A percentile compares a stretch with the other conserved stretches of the same genome.
phyloP scores from a whole-genome alignment of 1,140 invertebrate species.

The Catajapyx aquilonaris region DNA sequence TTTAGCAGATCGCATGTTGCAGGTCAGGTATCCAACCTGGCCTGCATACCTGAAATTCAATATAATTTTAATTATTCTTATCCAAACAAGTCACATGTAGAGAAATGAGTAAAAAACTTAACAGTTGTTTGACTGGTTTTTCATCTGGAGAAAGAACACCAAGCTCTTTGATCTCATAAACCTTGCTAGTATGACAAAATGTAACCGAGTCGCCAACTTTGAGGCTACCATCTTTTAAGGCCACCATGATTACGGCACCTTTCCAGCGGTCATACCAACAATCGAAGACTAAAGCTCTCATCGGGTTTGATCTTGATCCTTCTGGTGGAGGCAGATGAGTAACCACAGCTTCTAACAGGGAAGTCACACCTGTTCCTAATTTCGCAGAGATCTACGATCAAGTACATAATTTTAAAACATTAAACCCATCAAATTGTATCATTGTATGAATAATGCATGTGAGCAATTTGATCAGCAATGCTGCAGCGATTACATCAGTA shows the following conservation, averaged over 20 bases:
- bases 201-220: slow-evolving; percentile 40
- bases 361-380: slow-evolving; percentile 51
- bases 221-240: slow-evolving; percentile 49
- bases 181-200: slow-evolving; percentile 39
- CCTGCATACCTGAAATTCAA: slow-evolving; percentile 37
- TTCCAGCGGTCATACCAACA: slow-evolving; percentile 79
- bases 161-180: slow-evolving; percentile 57
- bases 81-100: neutral
- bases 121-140: too few relatives aligned
- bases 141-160: slow-evolving; percentile 62
- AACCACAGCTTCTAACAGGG: slow-evolving; percentile 55
- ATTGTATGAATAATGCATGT: too few relatives aligned
- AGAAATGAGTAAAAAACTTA: too few relatives aligned
- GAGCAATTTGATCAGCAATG: too few relatives aligned
- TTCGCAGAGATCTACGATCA: slow-evolving; percentile 62
- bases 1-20: slow-evolving; percentile 53
- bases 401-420: too few relatives aligned
- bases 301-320: slow-evolving; percentile 31
- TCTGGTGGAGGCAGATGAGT: slow-evolving; percentile 53
- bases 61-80: too few relatives aligned
- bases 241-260: slow-evolving; percentile 62
- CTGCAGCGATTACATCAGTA: too few relatives aligned
- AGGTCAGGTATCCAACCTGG: slow-evolving; percentile 60
- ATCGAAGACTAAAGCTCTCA: slow-evolving; percentile 76
- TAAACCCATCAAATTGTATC: too few relatives aligned